Conservation (phyloP, 2,113 vertebrate species). For the Bubo bubo region DNA sequence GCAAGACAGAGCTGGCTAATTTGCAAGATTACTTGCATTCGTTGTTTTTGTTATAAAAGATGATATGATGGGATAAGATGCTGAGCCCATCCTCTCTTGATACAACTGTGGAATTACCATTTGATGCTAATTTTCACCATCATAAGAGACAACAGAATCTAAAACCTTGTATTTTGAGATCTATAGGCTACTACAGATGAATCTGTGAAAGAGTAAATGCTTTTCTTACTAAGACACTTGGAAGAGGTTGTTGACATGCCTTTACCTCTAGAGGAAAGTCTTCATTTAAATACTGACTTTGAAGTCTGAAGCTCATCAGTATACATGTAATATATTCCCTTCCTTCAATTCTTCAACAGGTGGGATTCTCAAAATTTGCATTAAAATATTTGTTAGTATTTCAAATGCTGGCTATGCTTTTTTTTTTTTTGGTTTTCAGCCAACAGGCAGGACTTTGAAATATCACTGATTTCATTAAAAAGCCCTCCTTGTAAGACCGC, state of each 20-base stretch:
- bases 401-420: not conserved
- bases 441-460: not conserved
- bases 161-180: not conserved
- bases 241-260: not conserved
- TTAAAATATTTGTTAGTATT: conserved; percentile 1
- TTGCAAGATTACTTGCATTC: not conserved
- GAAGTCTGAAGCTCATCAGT: not conserved
- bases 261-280: not conserved
- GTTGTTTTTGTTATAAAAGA: not conserved
- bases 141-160: not conserved
- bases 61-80: not conserved
- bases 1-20: not conserved
- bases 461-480: not conserved
- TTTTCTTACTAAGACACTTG: not conserved
- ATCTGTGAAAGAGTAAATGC: not conserved
- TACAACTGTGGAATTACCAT: not conserved
- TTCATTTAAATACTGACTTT: not conserved
- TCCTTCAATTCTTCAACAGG: not conserved
- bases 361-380: not conserved
- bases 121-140: not conserved
- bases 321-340: not conserved
- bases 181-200: not conserved
- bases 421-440: not conserved
- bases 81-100: not conserved
- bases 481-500: not conserved